Evolutionary conservation across 2,797 vertebrate genomes (phyloP), one percentile per base, ranked within the genome.

Genomic region (Streptopelia turtur): DNA sequence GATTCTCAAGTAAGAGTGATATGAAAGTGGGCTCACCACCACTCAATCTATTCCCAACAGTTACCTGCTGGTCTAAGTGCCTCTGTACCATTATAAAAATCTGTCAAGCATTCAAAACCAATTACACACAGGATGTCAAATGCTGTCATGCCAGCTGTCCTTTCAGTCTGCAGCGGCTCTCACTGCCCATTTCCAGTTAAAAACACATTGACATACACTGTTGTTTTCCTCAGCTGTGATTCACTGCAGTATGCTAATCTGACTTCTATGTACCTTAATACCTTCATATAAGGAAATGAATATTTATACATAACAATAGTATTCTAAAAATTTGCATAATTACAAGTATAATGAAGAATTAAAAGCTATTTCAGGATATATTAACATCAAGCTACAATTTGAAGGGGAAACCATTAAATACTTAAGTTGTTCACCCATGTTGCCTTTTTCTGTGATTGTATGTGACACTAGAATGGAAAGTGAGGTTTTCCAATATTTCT

Each of bases 21-120:
- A 90, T 72, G 79, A 95, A 97, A 98, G 97, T 83, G 89, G 94
- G 75, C 76, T 96, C 83, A 93, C 95, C 93, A 95, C 80, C 94
- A 90, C 82, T 94, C 93, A 96, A 76, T 97, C 81, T 98, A 97
- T 97, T 98, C 96, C 96, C 97, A 94, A 17, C 90, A 95, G 95
- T 90, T 94, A 97, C 93, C 96, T 96, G 95, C 95, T 91, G 76
- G 80, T 97, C 87, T 96, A 92, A 97, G 93, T 93, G 91, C 92
- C 96, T 95, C 94, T 31, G 41, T 84, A 66, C 80, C 91, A 72
- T 96, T 93, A 96, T 94, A 97, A 96, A 95, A 96, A 91, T 76
- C 94, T 93, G 94, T 95, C 96, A 97, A 96, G 96, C 95, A 96
- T 97, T 98, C 97, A 93, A 97, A 98, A 92, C 87, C 97, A 97